Evolutionary conservation across 2,113 vertebrate genomes (phyloP).

Genomic region (Cyanoderma ruficeps): DNA sequence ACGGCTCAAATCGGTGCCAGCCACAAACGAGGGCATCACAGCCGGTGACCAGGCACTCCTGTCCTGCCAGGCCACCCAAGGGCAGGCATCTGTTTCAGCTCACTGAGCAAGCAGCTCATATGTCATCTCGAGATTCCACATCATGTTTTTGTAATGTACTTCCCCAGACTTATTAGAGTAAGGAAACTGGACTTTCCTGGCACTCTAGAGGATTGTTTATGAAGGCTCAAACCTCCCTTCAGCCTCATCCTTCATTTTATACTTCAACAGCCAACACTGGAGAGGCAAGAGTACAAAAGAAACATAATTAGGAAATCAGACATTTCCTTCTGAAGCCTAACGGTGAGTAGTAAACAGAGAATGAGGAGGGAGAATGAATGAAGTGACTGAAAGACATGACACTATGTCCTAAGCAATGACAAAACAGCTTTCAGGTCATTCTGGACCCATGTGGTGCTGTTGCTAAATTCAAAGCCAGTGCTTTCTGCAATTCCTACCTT

Average conservation of each 20-base stretch:
- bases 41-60: neutral
- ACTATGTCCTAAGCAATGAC: neutral
- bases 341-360: neutral
- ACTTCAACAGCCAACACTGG: conserved; percentile 64
- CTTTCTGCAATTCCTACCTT: conserved; percentile 79
- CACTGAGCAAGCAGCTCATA: neutral
- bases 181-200: conserved; percentile 64
- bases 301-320: conserved; percentile 61
- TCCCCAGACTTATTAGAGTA: conserved; percentile 57
- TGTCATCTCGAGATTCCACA: neutral
- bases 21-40: neutral
- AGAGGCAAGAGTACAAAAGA: conserved; percentile 62
- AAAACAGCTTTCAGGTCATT: neutral
- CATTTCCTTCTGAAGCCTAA: conserved; percentile 47
- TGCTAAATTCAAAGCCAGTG: neutral
- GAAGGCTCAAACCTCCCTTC: conserved; percentile 63
- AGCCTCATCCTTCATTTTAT: conserved; percentile 64
- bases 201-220: conserved; percentile 67
- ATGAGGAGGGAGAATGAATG: conserved; percentile 40
- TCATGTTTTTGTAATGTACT: neutral
- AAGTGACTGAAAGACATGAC: conserved; percentile 16
- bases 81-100: neutral
- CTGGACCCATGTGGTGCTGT: neutral
- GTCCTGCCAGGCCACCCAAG: neutral
- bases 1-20: neutral